These are phyloP conservation scores for Mimachlamys varia DNA, from an alignment of 2,888 invertebrate species.

Conservation along the genomic window DNA sequence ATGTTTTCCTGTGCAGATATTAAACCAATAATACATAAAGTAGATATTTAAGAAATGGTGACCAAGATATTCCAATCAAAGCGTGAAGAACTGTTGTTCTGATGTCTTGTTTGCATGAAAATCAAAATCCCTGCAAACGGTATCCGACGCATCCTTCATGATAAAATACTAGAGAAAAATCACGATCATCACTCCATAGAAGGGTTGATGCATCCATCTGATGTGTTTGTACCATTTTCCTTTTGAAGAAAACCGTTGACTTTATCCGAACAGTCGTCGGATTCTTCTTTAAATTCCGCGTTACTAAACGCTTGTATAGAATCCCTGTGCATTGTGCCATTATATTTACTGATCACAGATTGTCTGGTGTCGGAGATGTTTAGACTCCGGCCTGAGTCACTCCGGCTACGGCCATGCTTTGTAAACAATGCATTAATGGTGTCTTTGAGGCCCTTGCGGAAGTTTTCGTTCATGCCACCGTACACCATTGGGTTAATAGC, in stretches of 20 bases:
- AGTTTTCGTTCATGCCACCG: slow-evolving; percentile 73
- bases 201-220: background rate
- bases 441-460: slow-evolving; percentile 68
- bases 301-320: background rate
- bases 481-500: slow-evolving; percentile 75
- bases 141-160: background rate
- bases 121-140: background rate
- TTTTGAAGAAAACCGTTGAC: background rate
- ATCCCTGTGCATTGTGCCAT: background rate
- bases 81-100: too few species aligned
- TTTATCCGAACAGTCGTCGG: background rate
- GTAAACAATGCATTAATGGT: slow-evolving; percentile 59
- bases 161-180: background rate
- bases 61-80: background rate
- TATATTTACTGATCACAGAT: slow-evolving; percentile 19
- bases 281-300: background rate
- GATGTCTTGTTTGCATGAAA: background rate
- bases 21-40: too few species aligned
- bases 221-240: background rate
- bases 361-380: background rate
- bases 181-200: background rate
- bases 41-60: background rate
- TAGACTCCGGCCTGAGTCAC: background rate
- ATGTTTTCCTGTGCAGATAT: too few species aligned
- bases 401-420: background rate